Evolutionary conservation across 2,113 vertebrate genomes (phyloP).

Genomic region (Ceyx melanurus): DNA sequence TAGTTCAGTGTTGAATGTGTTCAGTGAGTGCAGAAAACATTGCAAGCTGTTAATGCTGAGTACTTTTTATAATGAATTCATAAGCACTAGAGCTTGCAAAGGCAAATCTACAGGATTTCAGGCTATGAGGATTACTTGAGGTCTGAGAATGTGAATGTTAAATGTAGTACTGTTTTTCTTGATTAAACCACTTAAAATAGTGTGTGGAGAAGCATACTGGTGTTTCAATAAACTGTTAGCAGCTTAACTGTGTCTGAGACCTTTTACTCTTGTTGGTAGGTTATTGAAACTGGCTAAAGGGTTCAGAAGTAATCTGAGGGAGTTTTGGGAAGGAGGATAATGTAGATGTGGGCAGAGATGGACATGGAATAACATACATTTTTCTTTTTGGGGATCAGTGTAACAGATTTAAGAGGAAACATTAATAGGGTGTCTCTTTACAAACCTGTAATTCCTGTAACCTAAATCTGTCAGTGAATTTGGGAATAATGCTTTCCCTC

Average conservation of each 20-base stretch:
- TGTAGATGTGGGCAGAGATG: background rate
- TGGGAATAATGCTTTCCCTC: background rate
- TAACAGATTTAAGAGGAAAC: background rate
- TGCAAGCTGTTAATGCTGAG: background rate
- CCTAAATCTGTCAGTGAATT: background rate
- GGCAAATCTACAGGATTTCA: background rate
- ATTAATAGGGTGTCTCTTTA: background rate
- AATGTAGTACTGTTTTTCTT: background rate
- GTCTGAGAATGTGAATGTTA: background rate
- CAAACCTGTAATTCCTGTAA: background rate
- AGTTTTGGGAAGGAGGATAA: background rate
- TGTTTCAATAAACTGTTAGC: background rate
- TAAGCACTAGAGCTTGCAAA: background rate
- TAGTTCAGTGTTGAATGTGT: background rate
- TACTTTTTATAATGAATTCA: background rate
- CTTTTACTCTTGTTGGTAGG: background rate
- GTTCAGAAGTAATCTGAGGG: background rate
- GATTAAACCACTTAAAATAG: background rate
- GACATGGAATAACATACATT: background rate
- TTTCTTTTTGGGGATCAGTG: background rate
- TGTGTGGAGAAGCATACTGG: background rate
- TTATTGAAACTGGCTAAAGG: background rate
- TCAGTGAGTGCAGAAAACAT: background rate
- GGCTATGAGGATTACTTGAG: background rate
- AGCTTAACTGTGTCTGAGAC: background rate